Conservation (phyloP, 1,140 invertebrate genomes). For the Plectus sambesii region DNA sequence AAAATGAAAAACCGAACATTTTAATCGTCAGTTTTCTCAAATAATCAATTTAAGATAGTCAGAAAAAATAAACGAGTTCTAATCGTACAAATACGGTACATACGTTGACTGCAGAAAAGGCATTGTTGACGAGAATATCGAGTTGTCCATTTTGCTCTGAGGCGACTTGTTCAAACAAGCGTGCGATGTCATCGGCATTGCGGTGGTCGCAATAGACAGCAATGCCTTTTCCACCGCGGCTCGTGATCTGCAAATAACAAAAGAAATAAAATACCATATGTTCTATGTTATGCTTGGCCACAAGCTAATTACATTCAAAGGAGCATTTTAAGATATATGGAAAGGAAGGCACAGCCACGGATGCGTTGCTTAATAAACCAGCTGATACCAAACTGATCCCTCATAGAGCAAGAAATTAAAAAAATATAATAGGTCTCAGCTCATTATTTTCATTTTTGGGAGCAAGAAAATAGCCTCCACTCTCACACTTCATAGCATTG, state of each 20-base stretch:
- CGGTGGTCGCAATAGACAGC: conserved; percentile 48
- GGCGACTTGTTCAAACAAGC: conserved; percentile 46
- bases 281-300: no score
- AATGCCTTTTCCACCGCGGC: conserved; percentile 44
- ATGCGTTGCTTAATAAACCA: no score
- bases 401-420: no score
- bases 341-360: no score
- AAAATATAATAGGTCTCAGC: no score
- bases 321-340: no score
- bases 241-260: conserved; percentile 35
- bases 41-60: conserved; percentile 10
- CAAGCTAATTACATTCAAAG: no score
- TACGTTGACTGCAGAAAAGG: conserved; percentile 47
- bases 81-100: conserved; percentile 4
- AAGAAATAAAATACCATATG: no score
- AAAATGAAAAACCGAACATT: conserved; percentile 6
- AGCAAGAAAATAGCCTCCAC: no score
- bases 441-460: no score
- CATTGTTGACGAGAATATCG: conserved; percentile 50
- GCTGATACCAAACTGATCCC: no score
- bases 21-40: conserved; percentile 15
- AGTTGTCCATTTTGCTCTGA: conserved; percentile 46
- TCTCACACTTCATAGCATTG: no score
- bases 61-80: conserved; percentile 9
- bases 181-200: conserved; percentile 45